Base-by-base conservation (phyloP, 2,113 vertebrate genomes). In the Muscicapa adusta region DNA sequence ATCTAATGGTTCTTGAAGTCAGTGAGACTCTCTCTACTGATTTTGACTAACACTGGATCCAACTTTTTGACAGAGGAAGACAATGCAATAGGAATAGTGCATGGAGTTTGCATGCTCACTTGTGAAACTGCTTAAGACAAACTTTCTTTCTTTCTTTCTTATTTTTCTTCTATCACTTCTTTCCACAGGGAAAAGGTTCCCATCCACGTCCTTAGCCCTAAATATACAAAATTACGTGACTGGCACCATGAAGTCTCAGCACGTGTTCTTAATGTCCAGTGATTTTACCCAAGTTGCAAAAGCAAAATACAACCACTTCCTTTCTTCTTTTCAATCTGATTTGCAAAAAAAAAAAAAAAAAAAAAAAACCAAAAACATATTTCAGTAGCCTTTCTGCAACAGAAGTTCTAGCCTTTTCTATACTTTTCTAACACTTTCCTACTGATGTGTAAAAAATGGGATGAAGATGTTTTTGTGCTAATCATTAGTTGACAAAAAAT, bases 181-280 rank as follows among this genome's bases (percentile, higher is more conserved):
- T 97, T 95, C 54, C 97, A 95, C 98, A 99, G 99, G 98, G 98
- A 97, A 97, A 98, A 99, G 98, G 89, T 98, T 97, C 98, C 98
- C 97, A 97, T 98, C 97, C 98, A 98, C 95, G 94, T 98, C 97
- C 98, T 99, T 97, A 99, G 98, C 91, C 99, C 99, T 89, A 99
- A 98, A 98, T 99, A 99, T 91, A 98, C 98, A 97, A 98, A 99
- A 97, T 99, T 99, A 98, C 99, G 99, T 97, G 98, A 99, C 98
- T 99, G 99, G 99, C 99, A 99, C 98, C 99, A 99, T 89, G 99
- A 98, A 95, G 99, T 99, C 98, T 99, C 99, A 96, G 99, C 99
- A 97, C 98, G 98, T 97, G 98, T 98, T 97, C 99, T 99, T 97
- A 99, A 99, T 96, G 99, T 99, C 92, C 98, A 99, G 98, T 99